Base-by-base conservation (phyloP, 2,113 vertebrate genomes). In the Corythornis cristatus region DNA sequence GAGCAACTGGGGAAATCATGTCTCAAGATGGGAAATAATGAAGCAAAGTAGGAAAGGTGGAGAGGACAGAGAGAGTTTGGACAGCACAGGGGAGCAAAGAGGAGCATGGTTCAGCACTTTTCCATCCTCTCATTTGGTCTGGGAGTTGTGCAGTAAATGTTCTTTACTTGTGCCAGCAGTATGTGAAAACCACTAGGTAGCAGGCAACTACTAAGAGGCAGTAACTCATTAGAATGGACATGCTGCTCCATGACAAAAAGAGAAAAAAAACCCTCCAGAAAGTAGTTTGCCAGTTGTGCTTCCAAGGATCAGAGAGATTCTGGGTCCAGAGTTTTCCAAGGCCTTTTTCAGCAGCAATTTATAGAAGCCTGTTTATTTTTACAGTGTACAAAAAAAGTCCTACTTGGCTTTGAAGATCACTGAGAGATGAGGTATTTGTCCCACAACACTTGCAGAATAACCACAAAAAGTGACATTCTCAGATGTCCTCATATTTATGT, bases 181-280 rank as follows among this genome's bases (percentile, higher is more conserved):
- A 86, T 79, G 42, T 76, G 67, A 85, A 93, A 94, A 90, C 21
- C 74, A 76, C 84, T 43, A 66, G 42, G 54, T 43, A 87, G 46
- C 43, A 93, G 58, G 54, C 46, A 93, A 82, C 81, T 57, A 33
- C 76, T 78, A 28, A 90, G 83, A 70, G 67, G 31, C 83, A 67
- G 65, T 73, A 90, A 89, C 51, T 93, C 65, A 43, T 84, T 84
- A 71, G 64, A 74, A 71, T 60, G 29, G 57, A 64, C 68, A 48
- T 33, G 42, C 14, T 83, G 28, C n/a, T 88, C 45, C 60, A 51
- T 16, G 25, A 43, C 70, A 84, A 82, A 70, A 89, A 82, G 45
- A 85, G 92, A 95, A 90, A 60, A 35, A 82, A 95, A 93, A 93
- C 42, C 51, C 66, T 33, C 51, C 15, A 71, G 71, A 61, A 93